These are phyloP conservation scores for Megalops atlanticus DNA, from an alignment of 2,113 vertebrate genomes.

Conservation along the genomic window DNA sequence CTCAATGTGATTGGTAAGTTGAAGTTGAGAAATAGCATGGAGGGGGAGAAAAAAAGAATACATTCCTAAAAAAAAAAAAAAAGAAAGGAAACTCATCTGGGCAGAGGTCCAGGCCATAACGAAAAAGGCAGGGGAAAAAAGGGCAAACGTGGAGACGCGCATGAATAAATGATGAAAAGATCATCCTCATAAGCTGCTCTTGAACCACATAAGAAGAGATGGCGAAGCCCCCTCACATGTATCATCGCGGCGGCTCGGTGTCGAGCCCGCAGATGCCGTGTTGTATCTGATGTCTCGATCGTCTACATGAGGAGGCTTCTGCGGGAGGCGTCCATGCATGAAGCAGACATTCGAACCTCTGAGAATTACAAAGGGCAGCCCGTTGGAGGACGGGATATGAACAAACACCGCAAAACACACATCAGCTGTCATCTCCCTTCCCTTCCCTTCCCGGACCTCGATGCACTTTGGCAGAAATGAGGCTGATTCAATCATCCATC, in stretches of 20 bases:
- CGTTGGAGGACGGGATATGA: not conserved
- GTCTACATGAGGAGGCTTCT: not conserved
- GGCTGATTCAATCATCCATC: too few species aligned
- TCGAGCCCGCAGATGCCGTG: not conserved
- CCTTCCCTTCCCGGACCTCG: not conserved
- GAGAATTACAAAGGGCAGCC: not conserved
- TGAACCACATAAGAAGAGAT: not conserved
- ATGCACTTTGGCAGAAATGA: too few species aligned
- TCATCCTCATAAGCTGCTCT: not conserved
- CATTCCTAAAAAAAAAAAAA: not conserved
- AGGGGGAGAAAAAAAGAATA: not conserved
- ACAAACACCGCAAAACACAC: not conserved
- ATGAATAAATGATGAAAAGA: constrained; percentile 17
- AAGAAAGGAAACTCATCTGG: not conserved
- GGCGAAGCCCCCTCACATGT: not conserved
- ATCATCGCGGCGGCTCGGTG: not conserved
- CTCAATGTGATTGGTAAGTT: not conserved
- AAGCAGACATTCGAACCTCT: constrained; percentile 6
- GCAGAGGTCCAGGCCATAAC: not conserved
- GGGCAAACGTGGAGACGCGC: not conserved
- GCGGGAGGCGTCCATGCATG: not conserved
- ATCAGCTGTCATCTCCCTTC: not conserved
- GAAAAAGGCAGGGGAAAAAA: not conserved
- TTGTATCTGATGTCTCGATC: constrained; percentile 6
- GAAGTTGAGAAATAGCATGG: not conserved